Evolutionary conservation across 2,888 invertebrate species (phyloP), one percentile per base, ranked within the genome.

Genomic region (Trichopria drosophilae): DNA sequence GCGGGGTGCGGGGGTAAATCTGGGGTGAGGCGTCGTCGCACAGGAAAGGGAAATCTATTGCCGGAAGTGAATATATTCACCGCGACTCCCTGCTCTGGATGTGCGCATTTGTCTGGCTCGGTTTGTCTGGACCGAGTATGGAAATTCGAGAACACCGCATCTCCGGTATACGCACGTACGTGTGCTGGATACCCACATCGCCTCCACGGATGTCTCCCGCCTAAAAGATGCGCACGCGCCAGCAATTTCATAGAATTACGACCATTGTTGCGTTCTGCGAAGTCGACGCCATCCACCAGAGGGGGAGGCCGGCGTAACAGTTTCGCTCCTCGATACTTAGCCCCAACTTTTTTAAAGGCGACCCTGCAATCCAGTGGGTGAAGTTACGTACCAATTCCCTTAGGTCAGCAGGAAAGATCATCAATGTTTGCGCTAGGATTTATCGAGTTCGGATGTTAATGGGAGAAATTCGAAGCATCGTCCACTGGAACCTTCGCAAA

Each of bases 61-160:
- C 73, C 73, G 73, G 73, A 73, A 73, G 72, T 68, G 69, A 68
- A 67, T 73, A 70, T 70, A 72, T 72, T 65, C 69, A 61, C 54
- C 66, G 60, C 61, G 63, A 65, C 64, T 66, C n/a, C n/a, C 66
- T 62, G 62, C 53, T 45, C 48, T 53, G 53, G 41, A 47, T 60
- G n/a, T n/a, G 57, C 58, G 55, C 54, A 50, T 51, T 57, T 60
- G 54, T 61, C 59, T 61, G 58, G 50, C 44, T 49, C 51, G 46
- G 51, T 55, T 32, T 59, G 58, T 54, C 54, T 56, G 66, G 64
- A 16, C 13, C 12, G 16, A 26, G 51, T 66, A 72, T 71, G 70
- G 71, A 71, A 72, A 72, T 73, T 70, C 65, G 62, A 65, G 63
- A 65, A 62, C 51, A 51, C 44, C 51, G 44, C 40, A 49, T 53